Conservation (phyloP, 2,113 vertebrate species). For the Vulpes vulpes region DNA sequence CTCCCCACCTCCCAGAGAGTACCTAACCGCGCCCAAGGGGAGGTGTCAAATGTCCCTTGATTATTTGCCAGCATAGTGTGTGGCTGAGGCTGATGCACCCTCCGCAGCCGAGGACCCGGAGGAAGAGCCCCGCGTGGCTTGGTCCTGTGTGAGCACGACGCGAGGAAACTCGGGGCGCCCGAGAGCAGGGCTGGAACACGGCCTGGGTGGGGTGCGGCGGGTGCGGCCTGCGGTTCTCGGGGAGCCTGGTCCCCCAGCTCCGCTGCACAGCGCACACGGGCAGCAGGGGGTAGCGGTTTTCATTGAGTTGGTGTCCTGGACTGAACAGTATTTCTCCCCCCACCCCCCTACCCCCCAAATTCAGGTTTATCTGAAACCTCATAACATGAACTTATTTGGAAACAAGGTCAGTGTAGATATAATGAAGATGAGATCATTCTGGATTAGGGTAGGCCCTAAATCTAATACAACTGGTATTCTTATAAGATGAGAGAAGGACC, state of each 20-base stretch:
- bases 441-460: not conserved
- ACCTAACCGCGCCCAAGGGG: not conserved
- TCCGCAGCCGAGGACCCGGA: not conserved
- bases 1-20: not conserved
- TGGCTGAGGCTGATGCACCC: not conserved
- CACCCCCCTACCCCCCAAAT: not conserved
- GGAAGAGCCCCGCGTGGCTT: not conserved
- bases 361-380: not conserved
- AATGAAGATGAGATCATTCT: not conserved
- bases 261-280: not conserved
- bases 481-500: not conserved
- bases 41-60: not conserved
- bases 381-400: not conserved
- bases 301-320: not conserved
- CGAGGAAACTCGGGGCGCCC: not conserved
- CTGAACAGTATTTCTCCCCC: not conserved
- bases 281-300: not conserved
- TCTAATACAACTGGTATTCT: not conserved
- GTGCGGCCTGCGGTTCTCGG: too few species aligned
- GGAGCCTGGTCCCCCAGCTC: too few species aligned
- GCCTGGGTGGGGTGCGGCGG: too few species aligned
- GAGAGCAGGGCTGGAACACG: too few species aligned
- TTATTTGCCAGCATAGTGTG: not conserved
- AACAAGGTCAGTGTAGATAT: not conserved
- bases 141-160: not conserved